Conservation (phyloP, 2,797 vertebrate genomes). For the Leucoraja ocellata region DNA sequence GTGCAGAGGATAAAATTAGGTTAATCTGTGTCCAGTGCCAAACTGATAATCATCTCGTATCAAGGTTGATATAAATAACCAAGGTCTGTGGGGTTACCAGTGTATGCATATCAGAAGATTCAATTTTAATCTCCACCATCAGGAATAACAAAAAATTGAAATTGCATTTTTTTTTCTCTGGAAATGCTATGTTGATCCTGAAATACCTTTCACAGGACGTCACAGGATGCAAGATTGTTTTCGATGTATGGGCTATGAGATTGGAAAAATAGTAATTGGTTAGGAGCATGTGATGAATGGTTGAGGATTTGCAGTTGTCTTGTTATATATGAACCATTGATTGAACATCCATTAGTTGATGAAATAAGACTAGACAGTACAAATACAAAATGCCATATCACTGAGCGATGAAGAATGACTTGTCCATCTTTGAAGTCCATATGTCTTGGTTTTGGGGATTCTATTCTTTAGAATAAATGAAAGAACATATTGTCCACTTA, state of each 20-base stretch:
- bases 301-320: slow-evolving; percentile 1
- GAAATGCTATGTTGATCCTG: not conserved
- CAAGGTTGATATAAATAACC: not conserved
- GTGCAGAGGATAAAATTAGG: not conserved
- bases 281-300: slow-evolving; percentile 39
- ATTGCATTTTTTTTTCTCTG: not conserved
- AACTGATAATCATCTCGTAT: not conserved
- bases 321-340: slow-evolving; percentile 33
- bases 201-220: not conserved
- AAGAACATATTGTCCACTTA: slow-evolving; percentile 38
- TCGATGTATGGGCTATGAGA: slow-evolving; percentile 27
- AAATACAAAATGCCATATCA: slow-evolving; percentile 39
- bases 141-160: not conserved
- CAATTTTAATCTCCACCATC: not conserved
- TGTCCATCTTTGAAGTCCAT: not conserved
- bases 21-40: not conserved
- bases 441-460: slow-evolving; percentile 39
- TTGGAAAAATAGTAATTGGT: slow-evolving; percentile 23
- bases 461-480: slow-evolving; percentile 40
- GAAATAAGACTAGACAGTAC: slow-evolving; percentile 40
- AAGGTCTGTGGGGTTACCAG: not conserved
- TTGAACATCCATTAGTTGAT: slow-evolving; percentile 34
- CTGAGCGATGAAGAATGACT: slow-evolving; percentile 18
- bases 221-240: not conserved
- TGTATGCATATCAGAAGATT: not conserved